These are phyloP conservation scores for Adelphocoris suturalis DNA, from an alignment of 2,888 invertebrate genomes.

Conservation along the genomic window DNA sequence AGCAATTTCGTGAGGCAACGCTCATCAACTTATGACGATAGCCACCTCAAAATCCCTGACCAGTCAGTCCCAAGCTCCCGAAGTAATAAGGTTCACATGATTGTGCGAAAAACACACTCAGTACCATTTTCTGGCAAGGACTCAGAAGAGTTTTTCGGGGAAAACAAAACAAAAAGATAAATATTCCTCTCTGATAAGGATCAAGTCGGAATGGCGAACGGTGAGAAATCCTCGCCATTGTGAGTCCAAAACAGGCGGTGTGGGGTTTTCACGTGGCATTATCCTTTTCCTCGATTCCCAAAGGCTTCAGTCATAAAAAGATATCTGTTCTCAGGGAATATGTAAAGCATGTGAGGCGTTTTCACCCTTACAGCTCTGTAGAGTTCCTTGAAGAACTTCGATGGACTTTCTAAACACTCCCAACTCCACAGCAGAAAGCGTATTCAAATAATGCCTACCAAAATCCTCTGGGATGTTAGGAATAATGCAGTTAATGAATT, in stretches of 20 bases:
- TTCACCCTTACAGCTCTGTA: neutral
- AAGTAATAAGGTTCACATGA: conserved; percentile 39
- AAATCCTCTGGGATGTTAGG: no score
- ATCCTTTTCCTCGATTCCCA: conserved; percentile 12
- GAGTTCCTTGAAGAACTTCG: neutral
- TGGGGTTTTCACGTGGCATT: conserved; percentile 8
- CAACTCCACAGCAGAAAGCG: neutral
- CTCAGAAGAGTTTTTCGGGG: neutral
- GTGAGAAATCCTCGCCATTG: conserved; percentile 39
- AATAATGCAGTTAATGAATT: no score
- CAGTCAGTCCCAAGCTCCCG: neutral
- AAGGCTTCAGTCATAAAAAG: conserved; percentile 61
- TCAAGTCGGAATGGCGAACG: neutral
- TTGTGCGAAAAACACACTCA: conserved; percentile 41
- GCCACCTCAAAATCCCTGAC: neutral
- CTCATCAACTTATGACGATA: neutral
- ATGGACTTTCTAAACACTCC: neutral
- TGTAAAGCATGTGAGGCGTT: conserved; percentile 69
- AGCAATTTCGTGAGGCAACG: no score
- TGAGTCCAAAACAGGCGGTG: neutral
- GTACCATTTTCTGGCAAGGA: neutral
- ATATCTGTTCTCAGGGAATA: conserved; percentile 68
- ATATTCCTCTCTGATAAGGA: conserved; percentile 8
- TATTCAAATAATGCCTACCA: no score
- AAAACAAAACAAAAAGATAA: neutral